phyloP scores from a whole-genome alignment of 2,888 invertebrate species.

The Eupithecia subumbrata region DNA sequence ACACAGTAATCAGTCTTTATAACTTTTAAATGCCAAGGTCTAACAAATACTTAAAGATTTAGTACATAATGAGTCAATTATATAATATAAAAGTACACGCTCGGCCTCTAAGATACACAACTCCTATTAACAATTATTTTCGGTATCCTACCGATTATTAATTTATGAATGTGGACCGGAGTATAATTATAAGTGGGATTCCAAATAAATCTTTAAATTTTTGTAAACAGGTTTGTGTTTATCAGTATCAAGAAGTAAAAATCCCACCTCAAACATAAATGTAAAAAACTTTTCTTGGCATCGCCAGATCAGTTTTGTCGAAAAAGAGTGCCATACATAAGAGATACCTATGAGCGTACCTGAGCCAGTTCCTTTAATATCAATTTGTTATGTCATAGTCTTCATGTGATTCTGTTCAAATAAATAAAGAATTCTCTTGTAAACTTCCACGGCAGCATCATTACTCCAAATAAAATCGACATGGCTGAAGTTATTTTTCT shows the following conservation, averaged over 20 bases:
- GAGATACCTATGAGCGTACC: no score
- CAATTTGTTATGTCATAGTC: background rate
- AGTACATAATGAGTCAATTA: background rate
- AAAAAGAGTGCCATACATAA: background rate
- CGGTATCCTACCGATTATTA: background rate
- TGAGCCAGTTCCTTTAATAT: background rate
- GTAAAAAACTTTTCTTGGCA: background rate
- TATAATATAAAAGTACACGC: no score
- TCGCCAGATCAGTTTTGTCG: background rate
- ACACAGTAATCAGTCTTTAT: background rate
- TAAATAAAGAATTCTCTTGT: conserved; percentile 41
- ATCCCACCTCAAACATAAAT: background rate
- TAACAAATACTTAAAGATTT: background rate
- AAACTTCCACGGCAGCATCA: conserved; percentile 50
- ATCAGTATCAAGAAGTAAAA: background rate
- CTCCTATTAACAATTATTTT: background rate
- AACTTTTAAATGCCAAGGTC: background rate
- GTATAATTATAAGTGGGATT: background rate
- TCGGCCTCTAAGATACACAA: no score
- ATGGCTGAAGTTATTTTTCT: conserved; percentile 52
- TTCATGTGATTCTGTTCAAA: background rate
- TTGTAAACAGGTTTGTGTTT: background rate
- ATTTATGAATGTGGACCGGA: background rate
- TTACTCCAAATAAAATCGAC: conserved; percentile 59
- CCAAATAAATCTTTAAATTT: background rate